phyloP scores from a whole-genome alignment of 2,888 invertebrate genomes.

The Clepsis dumicolana region DNA sequence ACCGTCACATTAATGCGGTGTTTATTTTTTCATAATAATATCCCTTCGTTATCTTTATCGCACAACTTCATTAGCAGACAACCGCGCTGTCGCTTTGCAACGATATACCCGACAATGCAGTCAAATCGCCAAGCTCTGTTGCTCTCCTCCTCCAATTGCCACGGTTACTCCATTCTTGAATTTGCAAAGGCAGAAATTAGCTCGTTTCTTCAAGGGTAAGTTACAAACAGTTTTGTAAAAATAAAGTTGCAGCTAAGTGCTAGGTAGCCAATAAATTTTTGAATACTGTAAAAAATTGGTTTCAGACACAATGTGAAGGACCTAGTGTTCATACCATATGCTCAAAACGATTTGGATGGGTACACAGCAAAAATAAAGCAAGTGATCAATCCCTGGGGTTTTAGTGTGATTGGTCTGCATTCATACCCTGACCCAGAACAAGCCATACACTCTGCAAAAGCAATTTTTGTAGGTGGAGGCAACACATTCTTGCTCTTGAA shows the following conservation, averaged over 20 bases:
- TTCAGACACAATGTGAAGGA: constrained; percentile 88
- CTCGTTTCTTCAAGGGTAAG: constrained; percentile 85
- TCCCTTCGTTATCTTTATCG: constrained; percentile 36
- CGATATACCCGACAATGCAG: constrained; percentile 48
- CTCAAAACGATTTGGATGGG: constrained; percentile 87
- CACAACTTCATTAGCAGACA: constrained; percentile 20
- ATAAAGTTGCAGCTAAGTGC: no score
- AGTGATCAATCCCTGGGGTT: constrained; percentile 88
- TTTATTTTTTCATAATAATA: constrained; percentile 26
- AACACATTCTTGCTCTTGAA: constrained; percentile 92
- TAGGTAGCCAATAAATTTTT: no score
- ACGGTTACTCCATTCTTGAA: constrained; percentile 88
- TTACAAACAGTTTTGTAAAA: not conserved
- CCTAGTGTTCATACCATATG: constrained; percentile 92
- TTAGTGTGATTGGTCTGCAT: constrained; percentile 89
- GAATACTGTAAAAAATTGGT: constrained; percentile 45
- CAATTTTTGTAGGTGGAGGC: constrained; percentile 93
- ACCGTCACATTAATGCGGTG: constrained; percentile 43
- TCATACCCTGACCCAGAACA: constrained; percentile 81
- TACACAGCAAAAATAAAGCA: constrained; percentile 88
- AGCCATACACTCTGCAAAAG: constrained; percentile 87
- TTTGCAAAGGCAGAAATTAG: constrained; percentile 89
- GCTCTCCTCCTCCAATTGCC: constrained; percentile 89
- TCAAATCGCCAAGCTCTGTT: constrained; percentile 85
- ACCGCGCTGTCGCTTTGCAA: constrained; percentile 12